Percentiles rank a stretch among this genome's conserved stretches.
These are phyloP conservation scores for Hydrochoerus hydrochaeris DNA, from an alignment of 2,113 vertebrate genomes.

Conservation along the genomic window DNA sequence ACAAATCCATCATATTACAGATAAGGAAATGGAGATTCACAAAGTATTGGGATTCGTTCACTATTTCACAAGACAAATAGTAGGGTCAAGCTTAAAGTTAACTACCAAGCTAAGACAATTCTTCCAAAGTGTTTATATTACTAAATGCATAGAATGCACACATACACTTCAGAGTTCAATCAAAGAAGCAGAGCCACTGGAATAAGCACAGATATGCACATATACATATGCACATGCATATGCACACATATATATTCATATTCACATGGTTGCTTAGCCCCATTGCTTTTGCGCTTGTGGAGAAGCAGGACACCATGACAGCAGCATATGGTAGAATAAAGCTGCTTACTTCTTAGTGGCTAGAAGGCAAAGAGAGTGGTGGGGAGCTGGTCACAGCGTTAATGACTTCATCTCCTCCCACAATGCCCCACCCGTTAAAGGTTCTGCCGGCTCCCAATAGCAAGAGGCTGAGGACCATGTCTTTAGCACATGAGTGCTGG, in stretches of 20 bases:
- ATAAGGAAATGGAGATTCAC: not conserved
- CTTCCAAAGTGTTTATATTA: not conserved
- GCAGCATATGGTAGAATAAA: not conserved
- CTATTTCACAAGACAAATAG: not conserved
- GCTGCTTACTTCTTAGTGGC: not conserved
- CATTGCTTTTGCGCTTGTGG: not conserved
- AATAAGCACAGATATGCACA: not conserved
- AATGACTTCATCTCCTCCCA: not conserved
- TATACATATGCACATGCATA: not conserved
- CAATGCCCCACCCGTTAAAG: not conserved
- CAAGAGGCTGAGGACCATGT: not conserved
- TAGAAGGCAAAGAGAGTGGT: not conserved
- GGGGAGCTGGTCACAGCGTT: too few species aligned
- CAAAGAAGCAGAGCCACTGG: not conserved
- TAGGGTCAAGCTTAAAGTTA: not conserved
- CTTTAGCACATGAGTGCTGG: not conserved
- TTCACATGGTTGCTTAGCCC: not conserved
- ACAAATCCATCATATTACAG: not conserved
- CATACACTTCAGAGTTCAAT: not conserved
- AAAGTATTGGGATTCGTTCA: not conserved
- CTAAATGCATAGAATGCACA: not conserved
- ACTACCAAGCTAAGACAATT: slow-evolving; percentile 9
- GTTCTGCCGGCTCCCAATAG: not conserved
- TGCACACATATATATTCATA: not conserved
- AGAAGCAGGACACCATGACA: not conserved